A percentile compares a stretch with the other conserved stretches of the same genome.
These are phyloP conservation scores for Plumapathes pennacea DNA, from an alignment of 92 coral and sea anemone genomes.

Conservation along the genomic window DNA sequence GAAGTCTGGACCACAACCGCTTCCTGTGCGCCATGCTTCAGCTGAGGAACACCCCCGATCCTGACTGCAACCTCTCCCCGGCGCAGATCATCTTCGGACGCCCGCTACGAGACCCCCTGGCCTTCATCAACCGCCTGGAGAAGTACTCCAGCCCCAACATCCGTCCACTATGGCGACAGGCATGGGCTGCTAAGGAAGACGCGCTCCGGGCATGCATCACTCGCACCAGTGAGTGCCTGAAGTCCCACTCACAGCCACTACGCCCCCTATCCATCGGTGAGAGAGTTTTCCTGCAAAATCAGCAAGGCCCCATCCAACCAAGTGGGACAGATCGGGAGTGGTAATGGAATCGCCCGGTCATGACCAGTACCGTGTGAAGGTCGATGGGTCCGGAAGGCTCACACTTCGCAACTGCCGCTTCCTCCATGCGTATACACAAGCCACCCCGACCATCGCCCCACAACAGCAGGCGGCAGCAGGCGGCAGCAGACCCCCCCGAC, in stretches of 20 bases:
- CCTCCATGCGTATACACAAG: slow-evolving; percentile 55
- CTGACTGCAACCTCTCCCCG: slow-evolving; percentile 42
- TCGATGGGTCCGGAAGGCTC: slow-evolving; percentile 50
- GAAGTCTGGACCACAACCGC: slow-evolving; percentile 56
- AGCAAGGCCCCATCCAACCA: slow-evolving; percentile 60
- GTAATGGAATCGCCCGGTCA: slow-evolving; percentile 49
- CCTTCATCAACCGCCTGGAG: slow-evolving; percentile 38
- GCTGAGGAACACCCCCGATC: slow-evolving; percentile 53
- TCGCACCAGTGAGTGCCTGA: slow-evolving; percentile 36
- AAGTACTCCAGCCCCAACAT: slow-evolving; percentile 46
- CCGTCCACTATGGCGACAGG: slow-evolving; percentile 52
- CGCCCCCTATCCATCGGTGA: slow-evolving; percentile 54
- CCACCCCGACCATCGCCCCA: slow-evolving; percentile 23
- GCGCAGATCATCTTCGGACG: slow-evolving; percentile 34
- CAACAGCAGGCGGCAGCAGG: slow-evolving; percentile 10
- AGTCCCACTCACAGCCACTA: slow-evolving; percentile 38
- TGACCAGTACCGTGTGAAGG: slow-evolving; percentile 53
- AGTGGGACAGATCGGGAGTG: slow-evolving; percentile 62
- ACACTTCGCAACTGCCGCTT: slow-evolving; percentile 57
- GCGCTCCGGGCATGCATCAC: slow-evolving; percentile 39
- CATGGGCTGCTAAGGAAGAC: slow-evolving; percentile 50
- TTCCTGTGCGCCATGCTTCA: slow-evolving; percentile 60
- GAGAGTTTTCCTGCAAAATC: slow-evolving; percentile 60
- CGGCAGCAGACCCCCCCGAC: background rate
- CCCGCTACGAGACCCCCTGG: slow-evolving; percentile 28